Conservation (phyloP, 2,888 invertebrate species). For the Pachymerium ferrugineum region DNA sequence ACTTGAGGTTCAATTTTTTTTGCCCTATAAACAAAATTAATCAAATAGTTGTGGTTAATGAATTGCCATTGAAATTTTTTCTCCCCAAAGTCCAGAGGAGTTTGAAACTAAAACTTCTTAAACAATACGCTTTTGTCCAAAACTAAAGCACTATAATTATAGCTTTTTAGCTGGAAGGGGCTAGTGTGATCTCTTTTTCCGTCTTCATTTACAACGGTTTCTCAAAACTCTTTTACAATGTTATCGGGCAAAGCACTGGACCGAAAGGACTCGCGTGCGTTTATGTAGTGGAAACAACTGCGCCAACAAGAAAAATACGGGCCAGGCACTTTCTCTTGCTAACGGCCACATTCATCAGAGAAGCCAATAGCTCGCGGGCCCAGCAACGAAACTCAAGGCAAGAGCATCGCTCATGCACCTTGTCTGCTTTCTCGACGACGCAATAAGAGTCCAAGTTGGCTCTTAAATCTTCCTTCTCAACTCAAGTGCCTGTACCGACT, state of each 20-base stretch:
- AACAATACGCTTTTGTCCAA: no score
- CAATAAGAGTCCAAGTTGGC: background rate
- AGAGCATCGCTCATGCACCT: conserved; percentile 1
- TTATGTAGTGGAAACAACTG: conserved; percentile 13
- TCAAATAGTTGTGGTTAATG: no score
- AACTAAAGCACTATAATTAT: no score
- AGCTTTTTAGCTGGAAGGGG: no score
- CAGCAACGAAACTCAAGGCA: background rate
- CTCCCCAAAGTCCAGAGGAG: no score
- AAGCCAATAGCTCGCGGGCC: background rate
- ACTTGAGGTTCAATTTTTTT: no score
- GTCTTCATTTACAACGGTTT: background rate
- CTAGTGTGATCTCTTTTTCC: no score
- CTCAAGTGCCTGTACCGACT: conserved; percentile 3
- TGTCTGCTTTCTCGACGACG: conserved; percentile 4
- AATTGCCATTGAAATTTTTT: no score
- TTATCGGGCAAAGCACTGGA: conserved; percentile 4
- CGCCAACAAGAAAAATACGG: conserved; percentile 8
- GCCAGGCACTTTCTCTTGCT: background rate
- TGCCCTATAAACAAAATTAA: no score
- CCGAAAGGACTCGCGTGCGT: background rate
- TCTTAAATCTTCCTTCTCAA: background rate
- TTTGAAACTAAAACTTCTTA: no score
- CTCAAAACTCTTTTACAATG: conserved; percentile 4
- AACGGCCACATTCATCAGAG: conserved; percentile 4